phyloP scores from a whole-genome alignment of 2,113 vertebrate genomes.

The Toxotes chatareus region DNA sequence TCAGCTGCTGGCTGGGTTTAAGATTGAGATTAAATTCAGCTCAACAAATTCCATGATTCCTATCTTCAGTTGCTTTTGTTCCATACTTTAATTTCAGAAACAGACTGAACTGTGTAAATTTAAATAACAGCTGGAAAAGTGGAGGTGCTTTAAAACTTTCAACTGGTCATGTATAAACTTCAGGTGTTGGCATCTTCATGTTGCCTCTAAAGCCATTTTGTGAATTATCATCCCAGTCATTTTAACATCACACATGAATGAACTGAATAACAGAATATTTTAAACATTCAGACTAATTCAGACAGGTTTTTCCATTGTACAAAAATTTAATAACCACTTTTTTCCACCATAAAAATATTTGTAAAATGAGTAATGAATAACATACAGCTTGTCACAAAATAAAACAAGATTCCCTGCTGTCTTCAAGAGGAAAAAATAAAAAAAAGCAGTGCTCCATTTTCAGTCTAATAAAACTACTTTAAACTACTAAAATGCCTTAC shows the following conservation, averaged over 20 bases:
- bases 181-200: neutral
- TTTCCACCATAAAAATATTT: slow-evolving; percentile 35
- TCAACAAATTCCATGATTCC: no score
- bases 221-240: neutral
- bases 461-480: slow-evolving; percentile 33
- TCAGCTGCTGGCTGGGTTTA: no score
- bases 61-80: no score
- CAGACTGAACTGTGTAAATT: no score
- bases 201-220: neutral
- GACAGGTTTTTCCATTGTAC: neutral
- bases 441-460: slow-evolving; percentile 51
- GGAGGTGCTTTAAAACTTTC: no score
- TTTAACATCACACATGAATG: neutral
- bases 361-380: slow-evolving; percentile 16
- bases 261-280: neutral
- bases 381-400: slow-evolving; percentile 30
- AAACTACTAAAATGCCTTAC: slow-evolving; percentile 18
- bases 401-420: slow-evolving; percentile 59
- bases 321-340: slow-evolving; percentile 64
- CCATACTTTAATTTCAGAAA: no score
- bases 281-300: slow-evolving; percentile 2
- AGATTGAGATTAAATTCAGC: no score
- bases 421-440: neutral
- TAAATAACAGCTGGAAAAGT: no score
- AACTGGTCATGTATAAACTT: neutral